Evolutionary conservation across 2,113 vertebrate species (phyloP).

Genomic region (Tychaedon coryphoeus): DNA sequence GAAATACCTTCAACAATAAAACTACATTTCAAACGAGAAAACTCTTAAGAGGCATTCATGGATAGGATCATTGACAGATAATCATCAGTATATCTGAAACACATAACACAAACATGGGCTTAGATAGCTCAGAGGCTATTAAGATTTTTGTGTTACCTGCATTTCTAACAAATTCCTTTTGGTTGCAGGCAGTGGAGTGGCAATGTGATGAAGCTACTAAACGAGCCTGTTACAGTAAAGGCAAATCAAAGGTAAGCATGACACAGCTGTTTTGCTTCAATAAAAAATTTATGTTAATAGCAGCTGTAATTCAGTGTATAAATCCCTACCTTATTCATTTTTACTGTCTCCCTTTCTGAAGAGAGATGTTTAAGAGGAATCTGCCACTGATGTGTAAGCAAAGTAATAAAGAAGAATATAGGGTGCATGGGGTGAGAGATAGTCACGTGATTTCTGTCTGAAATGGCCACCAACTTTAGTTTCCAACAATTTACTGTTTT

Average conservation of each 20-base stretch:
- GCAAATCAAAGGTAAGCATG: slow-evolving; percentile 90
- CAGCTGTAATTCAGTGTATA: neutral
- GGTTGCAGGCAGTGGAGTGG: slow-evolving; percentile 88
- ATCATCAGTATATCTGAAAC: neutral
- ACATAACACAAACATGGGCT: neutral
- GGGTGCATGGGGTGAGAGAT: neutral
- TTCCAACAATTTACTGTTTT: neutral
- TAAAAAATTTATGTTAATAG: neutral
- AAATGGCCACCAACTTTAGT: neutral
- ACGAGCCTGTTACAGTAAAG: slow-evolving; percentile 94
- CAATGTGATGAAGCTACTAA: slow-evolving; percentile 91
- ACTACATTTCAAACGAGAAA: neutral
- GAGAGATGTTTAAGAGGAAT: neutral
- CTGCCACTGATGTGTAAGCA: neutral
- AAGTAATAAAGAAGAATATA: neutral
- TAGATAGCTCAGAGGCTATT: neutral
- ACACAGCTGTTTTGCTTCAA: neutral
- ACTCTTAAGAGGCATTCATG: neutral
- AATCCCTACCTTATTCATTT: neutral
- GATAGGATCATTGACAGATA: neutral
- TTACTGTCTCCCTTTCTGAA: neutral
- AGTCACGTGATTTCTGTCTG: neutral
- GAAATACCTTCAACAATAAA: neutral
- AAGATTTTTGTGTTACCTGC: neutral
- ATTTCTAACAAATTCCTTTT: neutral